Evolutionary conservation across 1,140 invertebrate genomes (phyloP).

Genomic region (Pseudomyrmex dendroicus): DNA sequence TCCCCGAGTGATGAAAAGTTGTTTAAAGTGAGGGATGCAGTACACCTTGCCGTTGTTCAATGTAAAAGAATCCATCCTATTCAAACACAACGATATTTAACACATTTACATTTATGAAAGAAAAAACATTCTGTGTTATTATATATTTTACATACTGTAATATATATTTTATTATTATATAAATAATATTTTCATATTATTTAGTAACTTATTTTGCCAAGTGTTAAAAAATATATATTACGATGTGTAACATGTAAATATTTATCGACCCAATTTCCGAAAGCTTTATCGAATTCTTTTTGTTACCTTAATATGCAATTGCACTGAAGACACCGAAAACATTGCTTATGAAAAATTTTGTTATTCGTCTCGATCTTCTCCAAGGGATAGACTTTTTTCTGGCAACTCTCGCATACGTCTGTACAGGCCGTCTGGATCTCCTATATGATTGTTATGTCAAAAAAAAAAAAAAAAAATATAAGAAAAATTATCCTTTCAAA

Average conservation of each 20-base stretch:
- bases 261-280: no score
- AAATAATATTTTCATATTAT: neutral
- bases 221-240: neutral
- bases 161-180: neutral
- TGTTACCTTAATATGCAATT: slow-evolving; percentile 90
- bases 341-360: slow-evolving; percentile 91
- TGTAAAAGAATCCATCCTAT: slow-evolving; percentile 91
- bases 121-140: no score
- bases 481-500: slow-evolving; percentile 36
- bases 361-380: slow-evolving; percentile 92
- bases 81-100: slow-evolving; percentile 70
- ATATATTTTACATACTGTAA: neutral
- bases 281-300: neutral
- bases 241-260: no score
- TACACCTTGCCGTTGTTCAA: slow-evolving; percentile 91
- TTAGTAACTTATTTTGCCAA: neutral
- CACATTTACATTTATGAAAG: neutral
- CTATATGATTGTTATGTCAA: slow-evolving; percentile 77
- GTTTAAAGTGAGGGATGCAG: slow-evolving; percentile 93
- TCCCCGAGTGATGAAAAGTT: slow-evolving; percentile 93
- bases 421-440: slow-evolving; percentile 85
- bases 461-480: slow-evolving; percentile 43
- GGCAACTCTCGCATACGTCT: slow-evolving; percentile 90
- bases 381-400: slow-evolving; percentile 91
- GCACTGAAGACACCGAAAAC: slow-evolving; percentile 93